Evolutionary conservation across 1,140 invertebrate genomes (phyloP).

Genomic region (Babylonia areolata): DNA sequence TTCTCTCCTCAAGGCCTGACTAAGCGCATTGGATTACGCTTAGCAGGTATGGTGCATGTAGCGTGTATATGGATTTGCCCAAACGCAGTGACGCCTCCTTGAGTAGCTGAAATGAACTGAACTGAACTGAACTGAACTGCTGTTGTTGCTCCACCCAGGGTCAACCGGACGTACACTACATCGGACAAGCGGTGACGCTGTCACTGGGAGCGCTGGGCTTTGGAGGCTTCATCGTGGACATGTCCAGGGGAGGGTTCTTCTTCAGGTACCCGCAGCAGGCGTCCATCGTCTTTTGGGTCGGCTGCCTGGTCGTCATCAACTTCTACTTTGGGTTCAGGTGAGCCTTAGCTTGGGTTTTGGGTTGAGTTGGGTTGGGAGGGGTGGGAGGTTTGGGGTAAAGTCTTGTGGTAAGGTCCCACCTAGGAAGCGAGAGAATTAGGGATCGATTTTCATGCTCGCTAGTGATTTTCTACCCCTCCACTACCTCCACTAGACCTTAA

Average conservation of each 20-base stretch:
- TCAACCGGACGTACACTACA: neutral
- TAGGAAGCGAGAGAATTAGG: neutral
- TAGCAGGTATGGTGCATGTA: no score
- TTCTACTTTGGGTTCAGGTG: conserved; percentile 57
- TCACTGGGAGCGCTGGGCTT: conserved; percentile 32
- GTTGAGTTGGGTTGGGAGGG: neutral
- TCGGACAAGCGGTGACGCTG: conserved; percentile 40
- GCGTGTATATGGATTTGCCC: no score
- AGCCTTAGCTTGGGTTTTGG: conserved; percentile 38
- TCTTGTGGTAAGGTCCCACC: neutral
- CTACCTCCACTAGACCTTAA: no score
- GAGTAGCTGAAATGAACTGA: no score
- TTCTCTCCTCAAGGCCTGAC: neutral
- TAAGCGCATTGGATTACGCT: no score
- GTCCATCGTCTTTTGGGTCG: conserved; percentile 48
- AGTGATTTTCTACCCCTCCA: no score
- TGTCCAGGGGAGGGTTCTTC: conserved; percentile 49
- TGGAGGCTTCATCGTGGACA: conserved; percentile 37
- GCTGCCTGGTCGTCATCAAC: conserved; percentile 49
- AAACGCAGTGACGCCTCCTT: no score
- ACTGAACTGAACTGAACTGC: no score
- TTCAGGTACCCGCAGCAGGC: conserved; percentile 41
- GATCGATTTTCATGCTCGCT: no score
- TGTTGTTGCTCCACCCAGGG: no score
- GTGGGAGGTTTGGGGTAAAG: neutral